Evolutionary conservation across 1,140 invertebrate species (phyloP).

Genomic region (Tetragonula clypearis): DNA sequence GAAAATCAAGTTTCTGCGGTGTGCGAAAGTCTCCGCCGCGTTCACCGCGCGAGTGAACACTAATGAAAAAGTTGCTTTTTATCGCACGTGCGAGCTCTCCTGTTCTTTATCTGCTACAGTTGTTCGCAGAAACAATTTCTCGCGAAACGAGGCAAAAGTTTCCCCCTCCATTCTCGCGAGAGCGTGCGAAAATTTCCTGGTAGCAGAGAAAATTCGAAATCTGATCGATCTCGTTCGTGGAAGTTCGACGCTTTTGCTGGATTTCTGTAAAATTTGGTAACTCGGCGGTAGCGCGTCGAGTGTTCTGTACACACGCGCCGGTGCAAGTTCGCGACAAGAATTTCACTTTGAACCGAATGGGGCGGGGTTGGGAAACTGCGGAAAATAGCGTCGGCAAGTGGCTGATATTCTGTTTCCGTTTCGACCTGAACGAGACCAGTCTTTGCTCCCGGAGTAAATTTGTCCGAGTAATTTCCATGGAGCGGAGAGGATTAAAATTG

Average conservation of each 20-base stretch:
- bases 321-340: not conserved
- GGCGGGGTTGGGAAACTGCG: not conserved
- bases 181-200: too few species aligned
- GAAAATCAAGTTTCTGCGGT: too few species aligned
- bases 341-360: not conserved
- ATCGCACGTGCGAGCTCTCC: too few species aligned
- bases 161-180: not conserved
- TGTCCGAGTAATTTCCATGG: not conserved
- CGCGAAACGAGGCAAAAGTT: not conserved
- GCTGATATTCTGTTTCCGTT: not conserved
- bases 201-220: too few species aligned
- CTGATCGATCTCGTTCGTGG: not conserved
- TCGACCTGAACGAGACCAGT: not conserved
- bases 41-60: too few species aligned
- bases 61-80: too few species aligned
- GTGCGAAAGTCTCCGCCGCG: too few species aligned
- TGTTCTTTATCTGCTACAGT: not conserved
- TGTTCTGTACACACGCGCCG: too few species aligned
- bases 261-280: too few species aligned
- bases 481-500: not conserved
- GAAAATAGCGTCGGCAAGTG: not conserved
- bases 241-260: not conserved
- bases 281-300: too few species aligned
- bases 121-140: not conserved
- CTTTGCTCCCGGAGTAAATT: not conserved